phyloP scores from a whole-genome alignment of 2,888 invertebrate genomes.

The Drosophila ezoana region DNA sequence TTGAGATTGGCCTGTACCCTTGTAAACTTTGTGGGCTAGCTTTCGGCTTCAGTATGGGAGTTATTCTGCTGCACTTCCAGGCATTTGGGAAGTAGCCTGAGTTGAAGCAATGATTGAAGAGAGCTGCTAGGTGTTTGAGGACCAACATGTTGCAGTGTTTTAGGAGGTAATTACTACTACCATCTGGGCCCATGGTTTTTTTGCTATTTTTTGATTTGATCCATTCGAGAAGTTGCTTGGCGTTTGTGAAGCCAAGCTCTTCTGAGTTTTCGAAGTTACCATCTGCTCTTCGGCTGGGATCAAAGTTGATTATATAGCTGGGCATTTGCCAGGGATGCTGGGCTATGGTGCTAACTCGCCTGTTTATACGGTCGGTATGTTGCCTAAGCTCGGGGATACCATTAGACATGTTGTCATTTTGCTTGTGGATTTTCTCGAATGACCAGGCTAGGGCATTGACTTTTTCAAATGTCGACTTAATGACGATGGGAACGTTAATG shows the following conservation, averaged over 20 bases:
- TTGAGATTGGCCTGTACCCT: not conserved
- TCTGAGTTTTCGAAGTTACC: not conserved
- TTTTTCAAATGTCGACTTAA: no score
- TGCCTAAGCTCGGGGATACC: no score
- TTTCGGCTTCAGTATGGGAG: not conserved
- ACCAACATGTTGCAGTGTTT: not conserved
- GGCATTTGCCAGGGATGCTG: not conserved
- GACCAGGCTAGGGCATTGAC: no score
- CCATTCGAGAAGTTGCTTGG: not conserved
- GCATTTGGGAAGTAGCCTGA: not conserved
- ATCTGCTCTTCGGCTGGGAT: not conserved
- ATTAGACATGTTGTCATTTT: no score
- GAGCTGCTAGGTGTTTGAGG: not conserved
- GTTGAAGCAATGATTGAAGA: not conserved
- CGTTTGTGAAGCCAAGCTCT: not conserved
- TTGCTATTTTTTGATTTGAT: not conserved
- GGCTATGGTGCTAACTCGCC: not conserved
- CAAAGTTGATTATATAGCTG: not conserved
- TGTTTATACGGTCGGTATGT: not conserved
- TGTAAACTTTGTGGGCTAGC: not conserved
- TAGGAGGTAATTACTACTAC: not conserved
- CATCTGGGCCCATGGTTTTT: not conserved
- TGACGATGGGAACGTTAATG: no score
- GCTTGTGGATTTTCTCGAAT: no score
- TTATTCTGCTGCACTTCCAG: not conserved